A percentile compares a stretch with the other conserved stretches of the same genome.
Conservation (phyloP, 2,888 invertebrate genomes). For the Physocephala rufipes region DNA sequence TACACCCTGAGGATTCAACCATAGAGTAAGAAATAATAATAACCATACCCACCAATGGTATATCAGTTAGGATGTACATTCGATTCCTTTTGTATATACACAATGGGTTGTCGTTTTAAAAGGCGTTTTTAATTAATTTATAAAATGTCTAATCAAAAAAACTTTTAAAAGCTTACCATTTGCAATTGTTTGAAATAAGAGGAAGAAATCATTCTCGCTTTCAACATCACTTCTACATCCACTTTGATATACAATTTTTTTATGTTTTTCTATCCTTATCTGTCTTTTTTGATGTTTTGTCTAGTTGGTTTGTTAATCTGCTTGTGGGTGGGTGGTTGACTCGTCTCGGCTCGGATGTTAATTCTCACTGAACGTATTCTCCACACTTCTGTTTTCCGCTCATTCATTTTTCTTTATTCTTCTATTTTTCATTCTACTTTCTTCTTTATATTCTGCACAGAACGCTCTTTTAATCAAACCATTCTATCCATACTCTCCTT, state of each 20-base stretch:
- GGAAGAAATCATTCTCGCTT: no score
- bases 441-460: constrained; percentile 9
- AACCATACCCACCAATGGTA: no score
- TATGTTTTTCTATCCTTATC: background rate
- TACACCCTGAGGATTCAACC: no score
- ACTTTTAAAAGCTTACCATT: no score
- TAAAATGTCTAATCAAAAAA: no score
- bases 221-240: no score
- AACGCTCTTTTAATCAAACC: background rate
- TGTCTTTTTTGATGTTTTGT: background rate
- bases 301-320: background rate
- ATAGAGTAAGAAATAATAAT: no score
- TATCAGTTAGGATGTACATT: no score
- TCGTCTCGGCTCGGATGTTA: background rate
- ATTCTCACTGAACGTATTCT: background rate
- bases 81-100: no score
- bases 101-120: no score
- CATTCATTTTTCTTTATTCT: background rate
- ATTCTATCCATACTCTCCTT: constrained; percentile 1
- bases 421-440: constrained; percentile 2
- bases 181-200: no score
- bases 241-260: background rate
- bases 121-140: no score
- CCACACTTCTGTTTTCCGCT: background rate
- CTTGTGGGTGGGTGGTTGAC: background rate